Base-by-base conservation (phyloP, 2,888 invertebrate species). In the Rugalucina vietnamica region DNA sequence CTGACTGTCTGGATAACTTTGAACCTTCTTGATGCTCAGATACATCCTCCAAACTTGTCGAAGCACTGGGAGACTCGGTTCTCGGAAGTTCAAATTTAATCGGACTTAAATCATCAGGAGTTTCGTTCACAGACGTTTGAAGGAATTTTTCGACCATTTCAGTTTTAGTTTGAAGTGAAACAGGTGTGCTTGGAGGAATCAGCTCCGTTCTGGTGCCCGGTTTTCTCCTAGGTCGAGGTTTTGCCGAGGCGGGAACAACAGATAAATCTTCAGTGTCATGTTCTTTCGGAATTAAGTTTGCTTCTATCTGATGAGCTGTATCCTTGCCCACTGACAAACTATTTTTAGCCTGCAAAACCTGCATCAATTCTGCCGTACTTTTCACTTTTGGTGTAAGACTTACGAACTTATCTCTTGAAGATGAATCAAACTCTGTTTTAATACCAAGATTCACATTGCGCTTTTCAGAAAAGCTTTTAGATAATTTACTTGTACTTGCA, bases 291-390 rank as follows among this genome's bases (percentile, higher is more conserved):
- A 94, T 94, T 79, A 93, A 91, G 88, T 94, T 94, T 29, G 88
- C 90, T 50, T 92, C 90, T 27, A 95, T 93, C 83, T 92, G 92
- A 39, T 89, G 86, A n/a, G 93, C 91, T 14, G 94, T 91, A 60
- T 90, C 91, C 81, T 91, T 93, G 57, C 91, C 90, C 2, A 94
- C 88, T 24, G 91, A 84, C 74, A 89, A 87, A 75, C 89, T 91
- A 76, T 91, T 96, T 94, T 93, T 96, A 94, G 94, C 96, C 95
- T 88, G 96, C 50, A 98, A 96, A 94, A 97, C 97, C 77, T 97
- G 97, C 83, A 98, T 95, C 79, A 98, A 95, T 94, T 98, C 97
- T 93, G 97, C 97, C 0, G 98, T 98, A 36, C 97, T 97, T 95
- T 97, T 97, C 71, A 97, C 95, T 91, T 95, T 95, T 29, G 96